Conservation (phyloP, 2,113 vertebrate species). For the Echinops telfairi region DNA sequence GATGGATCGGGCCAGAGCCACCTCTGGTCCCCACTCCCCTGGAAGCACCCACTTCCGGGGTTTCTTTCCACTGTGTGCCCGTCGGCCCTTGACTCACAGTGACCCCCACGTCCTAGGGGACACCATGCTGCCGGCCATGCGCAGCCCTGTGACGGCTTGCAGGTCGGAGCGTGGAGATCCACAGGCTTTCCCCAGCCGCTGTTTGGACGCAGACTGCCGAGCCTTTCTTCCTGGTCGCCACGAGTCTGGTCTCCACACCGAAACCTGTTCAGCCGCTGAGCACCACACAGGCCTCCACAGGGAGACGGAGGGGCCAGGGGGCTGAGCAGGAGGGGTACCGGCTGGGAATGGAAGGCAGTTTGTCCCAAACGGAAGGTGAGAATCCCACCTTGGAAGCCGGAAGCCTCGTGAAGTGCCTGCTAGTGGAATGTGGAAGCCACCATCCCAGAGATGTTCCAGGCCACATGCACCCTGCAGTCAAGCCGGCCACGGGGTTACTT, state of each 20-base stretch:
- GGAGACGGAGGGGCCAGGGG: neutral
- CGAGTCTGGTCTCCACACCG: neutral
- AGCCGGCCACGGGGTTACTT: no score
- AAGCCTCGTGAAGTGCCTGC: no score
- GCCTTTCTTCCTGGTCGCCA: neutral
- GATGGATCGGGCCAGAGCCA: rapidly evolving
- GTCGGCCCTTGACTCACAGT: neutral
- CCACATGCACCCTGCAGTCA: no score
- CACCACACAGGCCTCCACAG: neutral
- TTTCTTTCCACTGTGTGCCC: no score
- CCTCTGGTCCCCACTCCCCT: neutral
- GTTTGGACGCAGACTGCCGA: neutral
- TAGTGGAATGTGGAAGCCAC: no score
- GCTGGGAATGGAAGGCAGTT: neutral
- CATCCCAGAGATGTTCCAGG: no score
- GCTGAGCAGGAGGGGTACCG: neutral
- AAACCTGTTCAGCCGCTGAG: neutral
- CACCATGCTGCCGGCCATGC: neutral
- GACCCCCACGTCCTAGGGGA: neutral
- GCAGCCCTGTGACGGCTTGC: neutral
- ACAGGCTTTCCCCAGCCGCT: neutral
- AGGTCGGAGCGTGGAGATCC: neutral
- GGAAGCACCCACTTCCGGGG: neutral
- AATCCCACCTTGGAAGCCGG: no score
- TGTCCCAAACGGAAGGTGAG: neutral